phyloP scores from a whole-genome alignment of 2,888 invertebrate genomes.

The Chouioia cunea region DNA sequence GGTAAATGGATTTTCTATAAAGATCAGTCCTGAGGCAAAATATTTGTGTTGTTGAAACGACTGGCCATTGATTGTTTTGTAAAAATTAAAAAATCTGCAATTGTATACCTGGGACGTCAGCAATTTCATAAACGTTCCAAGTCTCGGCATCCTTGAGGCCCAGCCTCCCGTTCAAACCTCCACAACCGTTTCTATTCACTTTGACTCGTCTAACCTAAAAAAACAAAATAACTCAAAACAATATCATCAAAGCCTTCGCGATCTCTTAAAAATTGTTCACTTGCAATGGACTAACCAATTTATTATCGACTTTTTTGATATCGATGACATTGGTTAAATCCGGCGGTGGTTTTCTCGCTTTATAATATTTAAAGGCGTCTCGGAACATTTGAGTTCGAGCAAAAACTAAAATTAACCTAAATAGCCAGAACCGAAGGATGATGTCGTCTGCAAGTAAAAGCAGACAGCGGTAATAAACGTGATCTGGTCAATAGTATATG shows the following conservation, averaged over 20 bases:
- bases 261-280: slow-evolving; percentile 2
- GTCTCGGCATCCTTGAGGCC: slow-evolving; percentile 69
- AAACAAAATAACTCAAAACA: slow-evolving; percentile 13
- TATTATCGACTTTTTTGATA: slow-evolving; percentile 63
- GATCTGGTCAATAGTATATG: too few species aligned
- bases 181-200: slow-evolving; percentile 18
- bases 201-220: slow-evolving; percentile 63
- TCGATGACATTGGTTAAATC: slow-evolving; percentile 76
- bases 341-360: slow-evolving; percentile 77
- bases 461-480: too few species aligned
- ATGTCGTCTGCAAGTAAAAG: slow-evolving; percentile 2
- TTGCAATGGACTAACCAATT: slow-evolving; percentile 57
- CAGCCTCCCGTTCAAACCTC: slow-evolving; percentile 52
- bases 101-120: slow-evolving; percentile 72
- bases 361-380: slow-evolving; percentile 84
- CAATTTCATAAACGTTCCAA: slow-evolving; percentile 77
- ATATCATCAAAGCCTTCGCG: background rate
- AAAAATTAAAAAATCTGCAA: too few species aligned
- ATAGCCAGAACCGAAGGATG: background rate
- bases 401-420: slow-evolving; percentile 16
- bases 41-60: slow-evolving; percentile 9
- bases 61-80: too few species aligned
- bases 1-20: slow-evolving; percentile 88
- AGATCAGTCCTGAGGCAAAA: slow-evolving; percentile 75
- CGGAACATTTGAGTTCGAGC: slow-evolving; percentile 72